A percentile compares a stretch with the other conserved stretches of the same genome.
These are phyloP conservation scores for Synodontis membranacea DNA, from an alignment of 2,113 vertebrate species.

Conservation along the genomic window DNA sequence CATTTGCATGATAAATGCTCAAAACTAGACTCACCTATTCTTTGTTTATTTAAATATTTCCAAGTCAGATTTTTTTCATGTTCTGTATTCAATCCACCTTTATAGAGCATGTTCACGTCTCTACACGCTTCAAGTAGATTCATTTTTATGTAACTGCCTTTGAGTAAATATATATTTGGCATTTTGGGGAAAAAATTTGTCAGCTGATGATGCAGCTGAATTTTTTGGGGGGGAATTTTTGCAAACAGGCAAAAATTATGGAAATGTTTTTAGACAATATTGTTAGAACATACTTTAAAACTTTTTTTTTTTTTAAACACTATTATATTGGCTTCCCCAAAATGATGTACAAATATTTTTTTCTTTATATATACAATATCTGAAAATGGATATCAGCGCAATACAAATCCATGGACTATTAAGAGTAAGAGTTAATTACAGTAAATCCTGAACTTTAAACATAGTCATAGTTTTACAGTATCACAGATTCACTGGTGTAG, in stretches of 20 bases:
- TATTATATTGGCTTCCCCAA: too few relatives aligned
- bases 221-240: not conserved
- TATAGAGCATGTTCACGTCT: not conserved
- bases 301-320: too few relatives aligned
- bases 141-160: not conserved
- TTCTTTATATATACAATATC: not conserved
- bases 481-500: not conserved
- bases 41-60: conserved; percentile 8
- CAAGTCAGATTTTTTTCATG: not conserved
- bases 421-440: conserved; percentile 17
- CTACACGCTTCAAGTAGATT: not conserved
- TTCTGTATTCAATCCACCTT: not conserved
- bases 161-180: not conserved
- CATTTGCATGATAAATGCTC: conserved; percentile 23
- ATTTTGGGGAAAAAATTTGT: not conserved
- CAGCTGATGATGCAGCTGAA: not conserved
- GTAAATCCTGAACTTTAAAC: not conserved
- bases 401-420: not conserved
- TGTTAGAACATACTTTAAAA: not conserved
- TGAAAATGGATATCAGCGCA: not conserved
- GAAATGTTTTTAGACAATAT: not conserved
- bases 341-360: too few relatives aligned
- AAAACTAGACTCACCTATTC: not conserved
- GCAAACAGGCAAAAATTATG: not conserved
- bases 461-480: not conserved